Percentiles rank a stretch among this genome's conserved stretches.
These are phyloP conservation scores for Papilio dardanus DNA, from an alignment of 1,140 invertebrate genomes.

Conservation along the genomic window DNA sequence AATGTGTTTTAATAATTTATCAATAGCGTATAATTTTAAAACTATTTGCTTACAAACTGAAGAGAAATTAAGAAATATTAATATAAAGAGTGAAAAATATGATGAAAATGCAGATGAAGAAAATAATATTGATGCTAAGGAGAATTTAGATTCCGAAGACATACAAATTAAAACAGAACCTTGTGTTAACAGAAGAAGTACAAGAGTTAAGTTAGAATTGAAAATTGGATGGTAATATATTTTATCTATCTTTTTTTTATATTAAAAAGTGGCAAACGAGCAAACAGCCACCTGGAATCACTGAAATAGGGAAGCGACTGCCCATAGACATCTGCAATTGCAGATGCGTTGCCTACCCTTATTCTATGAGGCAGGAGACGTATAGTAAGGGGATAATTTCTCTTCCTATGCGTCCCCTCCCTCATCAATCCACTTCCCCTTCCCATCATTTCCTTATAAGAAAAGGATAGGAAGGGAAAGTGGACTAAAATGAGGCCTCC, in stretches of 20 bases:
- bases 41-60: slow-evolving; percentile 50
- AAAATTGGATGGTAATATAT: slow-evolving; percentile 10
- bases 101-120: neutral
- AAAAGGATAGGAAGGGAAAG: no score
- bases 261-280: no score
- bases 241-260: neutral
- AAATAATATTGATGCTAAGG: slow-evolving; percentile 18
- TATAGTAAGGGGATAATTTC: no score
- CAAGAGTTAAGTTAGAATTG: slow-evolving; percentile 5
- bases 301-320: no score
- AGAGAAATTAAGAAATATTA: slow-evolving; percentile 41
- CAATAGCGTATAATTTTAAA: slow-evolving; percentile 58
- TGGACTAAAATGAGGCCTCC: no score
- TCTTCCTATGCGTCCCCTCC: no score
- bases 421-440: no score
- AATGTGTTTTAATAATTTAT: slow-evolving; percentile 47
- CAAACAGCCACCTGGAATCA: no score
- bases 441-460: no score
- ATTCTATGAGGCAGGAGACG: no score
- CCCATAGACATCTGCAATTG: no score
- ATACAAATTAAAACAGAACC: neutral
- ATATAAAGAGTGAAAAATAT: slow-evolving; percentile 26
- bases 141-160: neutral
- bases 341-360: no score
- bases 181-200: neutral